Conservation (phyloP, 1,140 invertebrate species). For the Drosophila nebulosa region DNA sequence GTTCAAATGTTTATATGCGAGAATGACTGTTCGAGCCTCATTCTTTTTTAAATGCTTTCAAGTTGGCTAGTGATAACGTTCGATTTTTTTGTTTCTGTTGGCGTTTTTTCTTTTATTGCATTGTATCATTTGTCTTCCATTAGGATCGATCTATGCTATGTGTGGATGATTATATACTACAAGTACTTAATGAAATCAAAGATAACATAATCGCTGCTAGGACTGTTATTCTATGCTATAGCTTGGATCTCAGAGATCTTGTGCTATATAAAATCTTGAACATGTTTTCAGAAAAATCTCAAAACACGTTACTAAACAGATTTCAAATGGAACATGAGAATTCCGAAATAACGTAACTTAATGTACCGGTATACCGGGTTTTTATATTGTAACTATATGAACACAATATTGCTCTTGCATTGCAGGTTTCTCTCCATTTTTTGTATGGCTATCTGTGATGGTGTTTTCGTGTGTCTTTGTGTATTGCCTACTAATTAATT, state of each 20-base stretch:
- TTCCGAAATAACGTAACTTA: neutral
- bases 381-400: slow-evolving; percentile 41
- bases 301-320: too few species aligned
- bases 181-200: too few species aligned
- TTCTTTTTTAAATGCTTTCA: slow-evolving; percentile 50
- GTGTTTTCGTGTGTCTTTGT: neutral
- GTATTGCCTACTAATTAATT: neutral
- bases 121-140: slow-evolving; percentile 6
- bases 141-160: neutral
- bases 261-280: too few species aligned
- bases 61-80: slow-evolving; percentile 75
- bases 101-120: slow-evolving; percentile 36
- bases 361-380: neutral
- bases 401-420: slow-evolving; percentile 39
- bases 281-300: too few species aligned
- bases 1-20: slow-evolving; percentile 44
- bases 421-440: slow-evolving; percentile 5
- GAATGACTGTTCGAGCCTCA: neutral
- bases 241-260: neutral
- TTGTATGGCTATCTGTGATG: neutral
- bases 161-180: neutral
- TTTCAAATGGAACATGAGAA: too few species aligned
- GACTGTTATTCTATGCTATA: neutral
- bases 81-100: too few species aligned
- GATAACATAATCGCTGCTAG: neutral